Conservation (phyloP, 1,140 invertebrate genomes). For the Metaphire vulgaris region DNA sequence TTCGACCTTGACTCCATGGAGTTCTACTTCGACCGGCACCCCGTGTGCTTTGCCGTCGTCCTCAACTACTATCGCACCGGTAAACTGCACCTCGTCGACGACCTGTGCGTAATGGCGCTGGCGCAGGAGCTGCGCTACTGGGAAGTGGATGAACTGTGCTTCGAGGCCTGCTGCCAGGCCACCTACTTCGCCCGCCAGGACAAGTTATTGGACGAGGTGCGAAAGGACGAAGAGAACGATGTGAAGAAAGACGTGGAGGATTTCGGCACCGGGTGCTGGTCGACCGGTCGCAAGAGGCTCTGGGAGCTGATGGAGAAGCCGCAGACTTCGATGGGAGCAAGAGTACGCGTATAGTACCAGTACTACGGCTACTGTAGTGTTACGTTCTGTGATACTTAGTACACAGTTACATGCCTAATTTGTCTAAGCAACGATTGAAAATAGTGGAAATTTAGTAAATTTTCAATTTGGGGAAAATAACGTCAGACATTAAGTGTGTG, state of each 20-base stretch:
- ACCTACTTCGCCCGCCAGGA: constrained; percentile 97
- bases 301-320: constrained; percentile 98
- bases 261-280: constrained; percentile 81
- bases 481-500: too few relatives aligned
- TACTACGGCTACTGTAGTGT: too few relatives aligned
- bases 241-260: constrained; percentile 79
- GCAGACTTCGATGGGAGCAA: constrained; percentile 87
- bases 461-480: too few relatives aligned
- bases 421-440: too few relatives aligned
- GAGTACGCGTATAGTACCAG: constrained; percentile 73
- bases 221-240: constrained; percentile 87
- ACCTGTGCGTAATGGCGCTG: constrained; percentile 82
- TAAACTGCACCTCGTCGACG: constrained; percentile 25
- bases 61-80: constrained; percentile 23
- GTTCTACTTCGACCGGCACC: constrained; percentile 27
- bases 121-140: constrained; percentile 96
- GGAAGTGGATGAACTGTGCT: constrained; percentile 93
- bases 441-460: too few relatives aligned
- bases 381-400: too few relatives aligned
- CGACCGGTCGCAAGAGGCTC: constrained; percentile 91
- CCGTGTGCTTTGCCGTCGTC: constrained; percentile 14
- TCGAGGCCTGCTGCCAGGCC: constrained; percentile 96
- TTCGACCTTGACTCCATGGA: constrained; percentile 14
- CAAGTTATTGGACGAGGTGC: constrained; percentile 96
- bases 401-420: too few relatives aligned